A percentile compares a stretch with the other conserved stretches of the same genome.
Conservation (phyloP, 2,888 invertebrate genomes). For the Tineola bisselliella region DNA sequence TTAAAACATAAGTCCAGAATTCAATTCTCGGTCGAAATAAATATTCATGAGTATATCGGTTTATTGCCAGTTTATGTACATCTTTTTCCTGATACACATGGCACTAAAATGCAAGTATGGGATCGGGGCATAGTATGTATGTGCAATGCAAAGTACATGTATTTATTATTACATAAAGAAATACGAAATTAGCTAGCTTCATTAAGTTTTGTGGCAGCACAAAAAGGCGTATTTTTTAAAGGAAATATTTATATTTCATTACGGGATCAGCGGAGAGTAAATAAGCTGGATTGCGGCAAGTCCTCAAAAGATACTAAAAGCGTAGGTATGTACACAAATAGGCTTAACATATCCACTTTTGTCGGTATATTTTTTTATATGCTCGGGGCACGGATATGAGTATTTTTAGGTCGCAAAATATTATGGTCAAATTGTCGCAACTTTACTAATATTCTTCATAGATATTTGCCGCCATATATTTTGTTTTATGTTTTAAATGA, state of each 20-base stretch:
- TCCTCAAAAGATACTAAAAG: constrained; percentile 23
- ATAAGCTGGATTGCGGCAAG: constrained; percentile 1
- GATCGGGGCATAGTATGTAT: no score
- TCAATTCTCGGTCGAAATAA: no score
- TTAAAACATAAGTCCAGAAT: no score
- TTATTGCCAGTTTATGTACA: no score
- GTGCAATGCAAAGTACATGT: no score
- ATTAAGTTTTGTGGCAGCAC: not conserved
- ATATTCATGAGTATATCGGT: no score
- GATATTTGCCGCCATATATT: not conserved
- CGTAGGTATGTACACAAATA: constrained; percentile 45
- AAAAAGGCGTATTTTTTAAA: not conserved
- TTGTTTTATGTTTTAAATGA: no score
- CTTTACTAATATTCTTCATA: not conserved
- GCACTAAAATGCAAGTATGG: no score
- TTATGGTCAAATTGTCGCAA: not conserved
- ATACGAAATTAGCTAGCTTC: no score
- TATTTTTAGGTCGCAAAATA: not conserved
- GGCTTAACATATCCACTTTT: constrained; percentile 27
- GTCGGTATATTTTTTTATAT: not conserved
- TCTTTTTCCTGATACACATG: no score
- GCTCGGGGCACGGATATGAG: not conserved
- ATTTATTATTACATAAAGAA: no score
- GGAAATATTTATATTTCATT: constrained; percentile 7
- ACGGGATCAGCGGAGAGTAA: not conserved